A percentile compares a stretch with the other conserved stretches of the same genome.
These are phyloP conservation scores for Mongoloraphidia duomilia DNA, from an alignment of 2,888 invertebrate species.

Conservation along the genomic window DNA sequence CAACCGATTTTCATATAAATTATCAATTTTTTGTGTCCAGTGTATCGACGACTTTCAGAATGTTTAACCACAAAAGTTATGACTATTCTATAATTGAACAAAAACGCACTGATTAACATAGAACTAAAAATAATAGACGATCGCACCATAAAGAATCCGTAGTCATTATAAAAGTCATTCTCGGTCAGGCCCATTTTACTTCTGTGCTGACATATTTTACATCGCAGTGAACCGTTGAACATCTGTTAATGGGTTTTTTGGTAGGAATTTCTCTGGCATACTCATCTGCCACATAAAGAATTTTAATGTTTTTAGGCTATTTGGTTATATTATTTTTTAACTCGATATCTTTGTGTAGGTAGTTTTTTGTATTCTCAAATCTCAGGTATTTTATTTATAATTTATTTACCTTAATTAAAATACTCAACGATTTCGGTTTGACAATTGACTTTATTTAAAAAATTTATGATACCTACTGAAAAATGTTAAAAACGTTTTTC, in stretches of 20 bases:
- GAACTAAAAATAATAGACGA: not conserved
- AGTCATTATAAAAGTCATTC: not conserved
- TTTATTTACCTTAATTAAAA: too few relatives aligned
- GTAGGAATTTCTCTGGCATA: not conserved
- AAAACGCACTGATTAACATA: not conserved
- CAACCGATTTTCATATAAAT: too few relatives aligned
- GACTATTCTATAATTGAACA: not conserved
- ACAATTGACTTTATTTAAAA: too few relatives aligned
- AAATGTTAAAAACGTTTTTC: too few relatives aligned
- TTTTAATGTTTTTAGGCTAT: not conserved
- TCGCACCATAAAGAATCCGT: not conserved
- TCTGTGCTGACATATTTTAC: slow-evolving; percentile 3
- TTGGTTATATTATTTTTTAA: not conserved
- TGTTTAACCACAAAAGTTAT: not conserved
- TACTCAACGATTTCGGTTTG: too few relatives aligned
- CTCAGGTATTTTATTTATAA: too few relatives aligned
- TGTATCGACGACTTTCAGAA: too few relatives aligned
- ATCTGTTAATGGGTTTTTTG: not conserved
- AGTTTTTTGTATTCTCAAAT: too few relatives aligned
- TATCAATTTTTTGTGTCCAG: too few relatives aligned
- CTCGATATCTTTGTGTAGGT: too few relatives aligned
- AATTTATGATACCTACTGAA: too few relatives aligned
- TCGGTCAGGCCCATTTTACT: not conserved
- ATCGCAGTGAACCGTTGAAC: not conserved
- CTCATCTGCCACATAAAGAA: not conserved